A percentile compares a stretch with the other conserved stretches of the same genome.
Conservation (phyloP, 2,888 invertebrate species). For the Clistopyga incitator region DNA sequence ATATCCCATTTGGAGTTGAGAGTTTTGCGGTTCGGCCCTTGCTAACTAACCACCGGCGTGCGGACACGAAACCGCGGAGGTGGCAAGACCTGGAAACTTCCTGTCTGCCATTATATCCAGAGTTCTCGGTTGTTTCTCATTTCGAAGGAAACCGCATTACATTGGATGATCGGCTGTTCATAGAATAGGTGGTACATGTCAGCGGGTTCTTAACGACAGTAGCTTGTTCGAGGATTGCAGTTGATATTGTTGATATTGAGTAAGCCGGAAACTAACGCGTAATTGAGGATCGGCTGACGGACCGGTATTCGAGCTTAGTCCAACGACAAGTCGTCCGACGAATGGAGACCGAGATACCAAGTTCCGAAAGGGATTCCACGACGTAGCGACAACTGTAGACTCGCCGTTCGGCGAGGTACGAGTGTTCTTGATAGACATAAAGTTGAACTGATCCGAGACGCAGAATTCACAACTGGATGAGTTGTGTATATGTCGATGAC, state of each 20-base stretch:
- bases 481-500: background rate
- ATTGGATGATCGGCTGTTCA: slow-evolving; percentile 40
- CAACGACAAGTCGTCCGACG: slow-evolving; percentile 7
- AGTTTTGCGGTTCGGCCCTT: slow-evolving; percentile 76
- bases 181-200: slow-evolving; percentile 6
- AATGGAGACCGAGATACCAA: slow-evolving; percentile 18
- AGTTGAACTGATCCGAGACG: background rate
- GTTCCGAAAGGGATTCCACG: slow-evolving; percentile 5
- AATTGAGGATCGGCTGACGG: background rate
- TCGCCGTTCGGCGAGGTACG: background rate
- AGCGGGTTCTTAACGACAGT: background rate
- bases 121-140: slow-evolving; percentile 28
- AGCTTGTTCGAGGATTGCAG: background rate
- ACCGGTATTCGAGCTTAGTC: background rate
- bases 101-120: slow-evolving; percentile 31
- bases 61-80: slow-evolving; percentile 35
- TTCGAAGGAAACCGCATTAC: slow-evolving; percentile 38
- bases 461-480: background rate
- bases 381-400: background rate
- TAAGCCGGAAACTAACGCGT: background rate
- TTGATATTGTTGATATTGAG: slow-evolving; percentile 2
- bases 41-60: slow-evolving; percentile 54
- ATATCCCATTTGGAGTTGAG: slow-evolving; percentile 81
- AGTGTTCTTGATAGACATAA: background rate
- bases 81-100: slow-evolving; percentile 42